Conservation (phyloP, 2,888 invertebrate species). For the Drosophila leonis region DNA sequence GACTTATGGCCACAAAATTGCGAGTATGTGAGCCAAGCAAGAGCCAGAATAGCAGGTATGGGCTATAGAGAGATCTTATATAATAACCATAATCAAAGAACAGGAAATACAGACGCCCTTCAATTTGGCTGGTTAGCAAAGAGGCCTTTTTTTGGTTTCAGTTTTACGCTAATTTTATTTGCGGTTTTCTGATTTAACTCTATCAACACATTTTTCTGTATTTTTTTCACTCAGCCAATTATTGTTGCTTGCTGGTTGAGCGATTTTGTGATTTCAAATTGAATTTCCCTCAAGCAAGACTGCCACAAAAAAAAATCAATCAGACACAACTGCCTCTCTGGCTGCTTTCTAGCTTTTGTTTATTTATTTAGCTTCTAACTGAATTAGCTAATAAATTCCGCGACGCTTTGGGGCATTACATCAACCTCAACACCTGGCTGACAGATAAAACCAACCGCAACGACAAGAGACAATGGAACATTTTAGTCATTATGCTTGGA, state of each 20-base stretch:
- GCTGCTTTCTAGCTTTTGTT: background rate
- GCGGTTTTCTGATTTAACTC: slow-evolving; percentile 70
- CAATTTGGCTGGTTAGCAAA: slow-evolving; percentile 63
- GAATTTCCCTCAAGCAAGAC: slow-evolving; percentile 52
- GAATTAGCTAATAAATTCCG: slow-evolving; percentile 49
- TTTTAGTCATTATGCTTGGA: slow-evolving; percentile 3
- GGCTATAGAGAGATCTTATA: slow-evolving; percentile 7
- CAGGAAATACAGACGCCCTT: slow-evolving; percentile 74
- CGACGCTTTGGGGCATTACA: slow-evolving; percentile 38
- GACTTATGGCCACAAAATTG: slow-evolving; percentile 71
- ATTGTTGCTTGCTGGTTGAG: slow-evolving; percentile 25
- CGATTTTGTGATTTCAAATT: slow-evolving; percentile 67
- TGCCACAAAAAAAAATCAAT: slow-evolving; percentile 58
- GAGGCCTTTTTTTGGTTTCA: slow-evolving; percentile 6
- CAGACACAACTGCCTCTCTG: slow-evolving; percentile 28
- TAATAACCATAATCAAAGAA: slow-evolving; percentile 57
- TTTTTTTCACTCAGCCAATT: slow-evolving; percentile 39
- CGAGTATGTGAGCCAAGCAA: slow-evolving; percentile 17
- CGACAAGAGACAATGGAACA: slow-evolving; percentile 24
- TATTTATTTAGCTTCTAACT: background rate
- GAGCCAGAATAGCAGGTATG: background rate
- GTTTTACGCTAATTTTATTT: slow-evolving; percentile 70
- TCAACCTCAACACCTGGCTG: slow-evolving; percentile 36
- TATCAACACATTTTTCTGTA: slow-evolving; percentile 35
- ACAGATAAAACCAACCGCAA: background rate